Conservation (phyloP, 2,888 invertebrate genomes). For the Eilema sororculum region DNA sequence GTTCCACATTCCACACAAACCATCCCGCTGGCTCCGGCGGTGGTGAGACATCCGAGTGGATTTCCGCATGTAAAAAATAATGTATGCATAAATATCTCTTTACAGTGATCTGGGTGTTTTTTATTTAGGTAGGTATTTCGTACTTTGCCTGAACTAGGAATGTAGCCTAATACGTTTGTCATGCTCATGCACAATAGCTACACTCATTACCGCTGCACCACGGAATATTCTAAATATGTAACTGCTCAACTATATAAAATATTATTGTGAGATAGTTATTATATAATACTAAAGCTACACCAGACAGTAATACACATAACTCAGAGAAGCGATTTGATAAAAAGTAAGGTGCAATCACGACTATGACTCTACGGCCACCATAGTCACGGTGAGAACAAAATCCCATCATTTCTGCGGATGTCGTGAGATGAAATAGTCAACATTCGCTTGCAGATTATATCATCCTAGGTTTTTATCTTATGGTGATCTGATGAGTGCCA, state of each 20-base stretch:
- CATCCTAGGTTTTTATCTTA: conserved; percentile 12
- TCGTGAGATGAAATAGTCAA: conserved; percentile 24
- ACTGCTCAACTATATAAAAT: conserved; percentile 4
- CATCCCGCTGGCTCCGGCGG: too few relatives aligned
- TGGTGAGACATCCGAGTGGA: too few relatives aligned
- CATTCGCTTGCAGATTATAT: conserved; percentile 25
- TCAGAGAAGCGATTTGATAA: conserved; percentile 17
- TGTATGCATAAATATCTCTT: too few relatives aligned
- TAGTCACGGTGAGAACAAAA: conserved; percentile 19
- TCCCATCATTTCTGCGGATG: conserved; percentile 11
- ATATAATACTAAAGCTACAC: conserved; percentile 28
- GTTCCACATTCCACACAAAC: too few relatives aligned
- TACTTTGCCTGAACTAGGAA: neutral
- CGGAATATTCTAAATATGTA: neutral
- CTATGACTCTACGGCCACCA: conserved; percentile 6
- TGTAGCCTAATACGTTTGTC: neutral
- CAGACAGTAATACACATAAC: conserved; percentile 1
- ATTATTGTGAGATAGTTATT: conserved; percentile 19
- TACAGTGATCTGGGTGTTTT: too few relatives aligned
- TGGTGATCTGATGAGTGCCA: conserved; percentile 9
- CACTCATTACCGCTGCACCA: neutral
- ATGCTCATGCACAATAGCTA: neutral
- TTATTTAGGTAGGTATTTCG: too few relatives aligned
- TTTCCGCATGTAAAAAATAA: too few relatives aligned
- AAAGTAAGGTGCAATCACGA: conserved; percentile 25